Base-by-base conservation (phyloP, 2,888 invertebrate genomes). In the Dermolepida albohirtum region DNA sequence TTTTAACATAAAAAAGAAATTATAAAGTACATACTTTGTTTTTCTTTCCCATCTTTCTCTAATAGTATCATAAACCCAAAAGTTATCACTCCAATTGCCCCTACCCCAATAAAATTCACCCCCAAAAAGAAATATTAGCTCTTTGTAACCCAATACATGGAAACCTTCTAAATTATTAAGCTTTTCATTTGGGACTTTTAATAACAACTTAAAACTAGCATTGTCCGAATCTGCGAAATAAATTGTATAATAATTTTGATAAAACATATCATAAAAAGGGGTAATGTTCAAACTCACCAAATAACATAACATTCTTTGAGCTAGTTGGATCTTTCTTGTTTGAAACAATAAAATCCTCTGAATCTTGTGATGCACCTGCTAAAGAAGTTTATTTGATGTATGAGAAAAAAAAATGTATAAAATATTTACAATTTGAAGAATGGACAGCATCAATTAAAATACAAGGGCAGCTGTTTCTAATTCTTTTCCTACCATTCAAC, bases 31-130 rank as follows among this genome's bases (percentile, higher is more conserved):
- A 39, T 75, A 80, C 79, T 71, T 71, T 50, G 73, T 73, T 72
- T 77, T 78, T 57, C 72, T 72, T 54, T 77, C 73, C 82, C 82
- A 83, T 66, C 68, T 71, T 43, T 79, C 78, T 66, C 73, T 73
- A 40, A 81, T 75, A 1, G 76, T 78, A 69, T 83, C 76, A 54
- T 78, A 82, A 7, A 75, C 72, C 81, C 79, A 81, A 65, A 82
- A 74, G 71, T 78, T 78, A 6, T 62, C 67, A 71, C 82, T 82
- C 82, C 82, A 83, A 54, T 77, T 69, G 0, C 81, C 80, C 64
- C 70, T 74, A 7, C 82, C 82, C 17, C 81, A 71, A 8, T 71
- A 52, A 70, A 73, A 77, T 74, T 83, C 81, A 8, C 83, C 83
- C 11, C 83, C 83, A 69, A 79, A 80, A 39, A 83, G 69, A 67